Evolutionary conservation across 1,140 invertebrate genomes (phyloP), one percentile per base, ranked within the genome.

Genomic region (Eubasilissa regina): DNA sequence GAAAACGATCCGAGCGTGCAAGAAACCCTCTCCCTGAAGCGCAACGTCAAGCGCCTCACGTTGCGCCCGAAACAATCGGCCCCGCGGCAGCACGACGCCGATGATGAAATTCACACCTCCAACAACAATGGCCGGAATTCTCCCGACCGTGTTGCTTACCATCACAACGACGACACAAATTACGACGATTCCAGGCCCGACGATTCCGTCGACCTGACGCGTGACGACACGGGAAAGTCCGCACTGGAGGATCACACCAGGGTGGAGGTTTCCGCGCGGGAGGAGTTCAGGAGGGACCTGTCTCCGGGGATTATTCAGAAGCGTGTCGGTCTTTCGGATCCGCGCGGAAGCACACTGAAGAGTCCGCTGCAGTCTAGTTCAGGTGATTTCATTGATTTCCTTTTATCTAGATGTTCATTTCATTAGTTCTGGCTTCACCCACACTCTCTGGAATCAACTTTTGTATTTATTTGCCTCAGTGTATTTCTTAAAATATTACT

Each of bases 1-100:
- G 93, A 93, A 77, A 91, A 92, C 66, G 93, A 94, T 85, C 90
- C 91, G 21, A 90, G 89, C 53, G 83, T 93, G 9, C 87, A 90
- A 21, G 92, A 93, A 80, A 92, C 91, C 17, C 90, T 94, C 48
- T 90, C 89, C 62, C 86, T 93, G 7, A 92, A 92, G 77, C 90
- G 91, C 3, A 93, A 91, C 81, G 87, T 92, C 0, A 94, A 93
- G 80, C 88, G 92, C 1, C 85, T 94, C 9, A 89, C 93, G 1
- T 86, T 94, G 6, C 89, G 90, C 6, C 87, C 89, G 3, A 87
- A 86, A 19, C 79, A 21, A 17, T 17, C 51, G 43, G 45, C 47
- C 4, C 75, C 9, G 45, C 19, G 0, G 17, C 17, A 35, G 43
- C 12, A 6, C 43, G 17, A 13, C 0, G 13, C 45, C 43, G 64